Evolutionary conservation across 2,888 invertebrate genomes (phyloP), one percentile per base, ranked within the genome.

Genomic region (Cryptocheilus praepositus): DNA sequence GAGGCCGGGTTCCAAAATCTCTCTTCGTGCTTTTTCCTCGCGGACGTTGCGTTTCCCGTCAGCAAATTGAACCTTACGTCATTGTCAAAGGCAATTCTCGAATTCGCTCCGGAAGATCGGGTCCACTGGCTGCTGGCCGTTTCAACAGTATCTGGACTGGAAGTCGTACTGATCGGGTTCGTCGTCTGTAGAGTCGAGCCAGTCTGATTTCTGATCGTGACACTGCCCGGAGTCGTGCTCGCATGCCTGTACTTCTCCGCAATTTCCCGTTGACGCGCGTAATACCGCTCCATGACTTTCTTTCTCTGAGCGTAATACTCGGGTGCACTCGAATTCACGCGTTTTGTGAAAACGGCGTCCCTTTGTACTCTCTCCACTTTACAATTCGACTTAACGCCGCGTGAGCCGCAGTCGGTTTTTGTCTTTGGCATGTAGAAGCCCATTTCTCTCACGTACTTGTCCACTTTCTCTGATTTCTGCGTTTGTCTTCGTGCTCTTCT

Each of bases 351-450:
- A 2, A 8, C 25, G 11, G 55, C 18, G 61, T 67, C 25, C 46
- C 71, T 59, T 16, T 18, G 28, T 11, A 44, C 58, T 16, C 67
- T 63, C n/a, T 36, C 55, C 25, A 19, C 45, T 22, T 64, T 36
- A 55, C n/a, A 19, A 88, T 86, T 2, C 86, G 85, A 71, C 85
- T 81, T 54, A 81, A 78, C 58, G 86, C 36, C 64, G 86, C 76
- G 73, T 61, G 46, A 44, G 52, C 36, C 60, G 22, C 19, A 63
- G 55, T 25, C 61, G 55, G 22, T 61, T 61, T 44, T 64, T 67
- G 13, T 61, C 67, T 22, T 46, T 22, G 36, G 53, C 56, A 59
- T 55, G 15, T 22, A 36, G 36, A 11, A 36, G 36, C 36, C 36
- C 36, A 36, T 36, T 11, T 36, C 36, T 11, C 36, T 36, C 36